Base-by-base conservation (phyloP, 2,888 invertebrate genomes). In the Trichogramma evanescens region DNA sequence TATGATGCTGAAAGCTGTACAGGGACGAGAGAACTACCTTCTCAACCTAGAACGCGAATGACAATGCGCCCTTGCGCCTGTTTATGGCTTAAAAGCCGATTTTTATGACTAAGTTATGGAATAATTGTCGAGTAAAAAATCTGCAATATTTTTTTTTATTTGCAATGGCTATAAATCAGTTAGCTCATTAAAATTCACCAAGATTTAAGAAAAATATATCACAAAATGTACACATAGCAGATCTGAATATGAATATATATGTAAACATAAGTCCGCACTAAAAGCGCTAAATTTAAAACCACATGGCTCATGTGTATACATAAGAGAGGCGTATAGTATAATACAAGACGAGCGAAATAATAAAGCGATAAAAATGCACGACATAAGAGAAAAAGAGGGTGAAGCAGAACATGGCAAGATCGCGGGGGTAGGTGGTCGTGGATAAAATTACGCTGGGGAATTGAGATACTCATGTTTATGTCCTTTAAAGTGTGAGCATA, bases 401-500 rank as follows among this genome's bases (percentile, higher is more conserved):
- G 26, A 44, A 44, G 10, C 41, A 4, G 53, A 54, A 45, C 64
- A 62, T 63, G 61, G 65, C 26, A 38, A 65, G 63, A 66, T 62
- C 65, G 63, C 61, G 67, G 61, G 58, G 38, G 61, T 6, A 56
- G 50, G 41, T 48, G 58, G 59, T 63, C 59, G 56, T 64, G 68
- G 67, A 67, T 68, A 70, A 77, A 77, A 77, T 77, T 77, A 77
- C 73, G 71, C 69, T 68, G 63, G 72, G 73, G 77, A 76, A 76
- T 76, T 74, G 77, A 76, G 77, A 77, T 77, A 77, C 71, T 26
- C 75, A 73, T 74, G 77, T 76, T 76, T 77, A 76, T 72, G 75
- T 73, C 73, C 72, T 74, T 70, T 69, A 74, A 73, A 76, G 72
- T 75, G 72, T 71, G 68, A 68, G 72, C 73, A 75, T 77, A 77